Conservation (phyloP, 2,888 invertebrate species). For the Caenorhabditis macrosperma region DNA sequence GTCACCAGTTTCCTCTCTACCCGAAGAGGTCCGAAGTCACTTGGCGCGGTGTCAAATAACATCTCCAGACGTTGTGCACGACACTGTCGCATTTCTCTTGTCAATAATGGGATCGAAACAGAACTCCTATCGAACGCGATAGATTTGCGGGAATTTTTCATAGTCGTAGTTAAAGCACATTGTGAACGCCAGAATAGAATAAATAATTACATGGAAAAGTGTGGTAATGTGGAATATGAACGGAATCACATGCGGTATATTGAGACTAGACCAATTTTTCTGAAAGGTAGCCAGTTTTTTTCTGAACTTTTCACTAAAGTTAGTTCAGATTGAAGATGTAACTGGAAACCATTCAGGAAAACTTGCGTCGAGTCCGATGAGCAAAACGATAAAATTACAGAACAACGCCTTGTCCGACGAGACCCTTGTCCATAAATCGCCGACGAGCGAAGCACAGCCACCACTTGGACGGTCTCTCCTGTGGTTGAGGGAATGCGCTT, state of each 20-base stretch:
- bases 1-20: slow-evolving; percentile 15
- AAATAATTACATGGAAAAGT: slow-evolving; percentile 17
- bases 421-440: slow-evolving; percentile 99
- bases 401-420: slow-evolving; percentile 88
- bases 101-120: slow-evolving; percentile 46
- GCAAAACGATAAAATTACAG: slow-evolving; percentile 47
- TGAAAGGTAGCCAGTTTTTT: too few species aligned
- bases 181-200: slow-evolving; percentile 18
- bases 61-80: slow-evolving; percentile 42
- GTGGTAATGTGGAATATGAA: not conserved
- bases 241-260: slow-evolving; percentile 5
- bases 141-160: not conserved
- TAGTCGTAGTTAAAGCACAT: slow-evolving; percentile 30
- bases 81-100: slow-evolving; percentile 41
- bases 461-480: slow-evolving; percentile 98
- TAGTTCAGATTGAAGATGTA: too few species aligned
- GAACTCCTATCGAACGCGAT: slow-evolving; percentile 15
- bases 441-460: slow-evolving; percentile 99
- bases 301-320: too few species aligned
- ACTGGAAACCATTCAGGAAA: too few species aligned
- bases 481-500: slow-evolving; percentile 88
- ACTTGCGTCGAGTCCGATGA: too few species aligned
- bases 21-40: slow-evolving; percentile 50
- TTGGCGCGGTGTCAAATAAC: slow-evolving; percentile 58
- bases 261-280: too few species aligned